Base-by-base conservation (phyloP, 2,888 invertebrate species). In the Tetranychus piercei region DNA sequence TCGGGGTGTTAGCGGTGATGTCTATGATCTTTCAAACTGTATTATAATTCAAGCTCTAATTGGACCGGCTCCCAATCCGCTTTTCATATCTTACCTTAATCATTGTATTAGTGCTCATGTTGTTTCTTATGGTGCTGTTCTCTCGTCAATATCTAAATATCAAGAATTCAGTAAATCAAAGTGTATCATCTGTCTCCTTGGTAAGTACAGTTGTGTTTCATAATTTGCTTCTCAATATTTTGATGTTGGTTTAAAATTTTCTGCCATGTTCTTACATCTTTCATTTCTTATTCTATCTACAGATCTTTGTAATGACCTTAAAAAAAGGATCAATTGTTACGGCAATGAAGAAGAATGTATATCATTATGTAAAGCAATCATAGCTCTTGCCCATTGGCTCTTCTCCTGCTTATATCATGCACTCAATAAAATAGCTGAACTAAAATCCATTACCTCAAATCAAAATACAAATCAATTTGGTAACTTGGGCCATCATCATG, bases 21-120 rank as follows among this genome's bases (percentile, higher is more conserved):
- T 80, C 5, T 81, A 81, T 65, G 81, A 81, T 83, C 84, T 94
- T 79, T 91, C 93, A 70, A 94, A 95, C 81, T 91, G 94, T 81
- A 90, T 96, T 79, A 85, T 95, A 34, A 92, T 94, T 81, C 94
- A 95, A 84, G 94, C 94, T 0, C 87, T 94, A 80, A 91, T 94
- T 66, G 95, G 95, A 44, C 90, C 92, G 44, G 92, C 91, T 44
- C 94, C 94, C 0, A 95, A 95, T 83, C 88, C 90, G 81, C 84
- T 95, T 78, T 90, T 94, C 66, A 85, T 96, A 78, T 92, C 93
- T 18, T 96, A 95, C 82, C 85, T 96, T 77, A 91, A 90, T 82
- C 94, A 95, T 84, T 93, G 93, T 1, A 83, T 94, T 74, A 91
- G 91, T 79, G 90, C 92, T 7, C 92, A 94, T 83, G 87, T 94